Conservation (phyloP, 2,888 invertebrate species). For the Polia nebulosa region DNA sequence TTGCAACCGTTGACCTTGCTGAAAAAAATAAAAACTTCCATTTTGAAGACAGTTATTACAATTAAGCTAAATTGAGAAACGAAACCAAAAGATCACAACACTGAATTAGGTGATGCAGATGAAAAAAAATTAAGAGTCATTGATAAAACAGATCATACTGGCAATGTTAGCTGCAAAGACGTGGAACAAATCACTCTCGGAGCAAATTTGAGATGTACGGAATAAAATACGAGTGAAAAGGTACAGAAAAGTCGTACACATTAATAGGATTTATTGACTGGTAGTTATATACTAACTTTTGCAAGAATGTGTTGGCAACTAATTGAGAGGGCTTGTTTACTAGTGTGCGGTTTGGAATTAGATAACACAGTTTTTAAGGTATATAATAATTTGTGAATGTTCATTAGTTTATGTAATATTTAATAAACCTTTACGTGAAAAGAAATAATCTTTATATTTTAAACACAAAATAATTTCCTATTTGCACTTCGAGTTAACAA, state of each 20-base stretch:
- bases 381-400: conserved; percentile 6
- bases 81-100: background rate
- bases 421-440: conserved; percentile 25
- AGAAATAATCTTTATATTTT: conserved; percentile 36
- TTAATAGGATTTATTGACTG: conserved; percentile 16
- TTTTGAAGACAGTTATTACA: conserved; percentile 6
- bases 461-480: conserved; percentile 15
- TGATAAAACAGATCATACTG: background rate
- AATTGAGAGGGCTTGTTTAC: conserved; percentile 54
- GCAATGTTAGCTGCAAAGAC: background rate
- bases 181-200: conserved; percentile 12
- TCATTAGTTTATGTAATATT: conserved; percentile 7
- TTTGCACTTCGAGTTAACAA: conserved; percentile 46
- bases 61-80: background rate
- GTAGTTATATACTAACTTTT: conserved; percentile 54
- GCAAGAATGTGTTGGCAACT: conserved; percentile 44
- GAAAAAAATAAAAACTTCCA: background rate
- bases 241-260: conserved; percentile 31
- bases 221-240: conserved; percentile 33
- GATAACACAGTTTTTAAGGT: conserved; percentile 7
- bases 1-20: background rate
- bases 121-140: background rate
- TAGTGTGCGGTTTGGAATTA: conserved; percentile 28
- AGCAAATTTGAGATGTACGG: conserved; percentile 4
- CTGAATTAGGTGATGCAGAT: background rate